Evolutionary conservation across 2,113 vertebrate genomes (phyloP).

Genomic region (Sus scrofa): DNA sequence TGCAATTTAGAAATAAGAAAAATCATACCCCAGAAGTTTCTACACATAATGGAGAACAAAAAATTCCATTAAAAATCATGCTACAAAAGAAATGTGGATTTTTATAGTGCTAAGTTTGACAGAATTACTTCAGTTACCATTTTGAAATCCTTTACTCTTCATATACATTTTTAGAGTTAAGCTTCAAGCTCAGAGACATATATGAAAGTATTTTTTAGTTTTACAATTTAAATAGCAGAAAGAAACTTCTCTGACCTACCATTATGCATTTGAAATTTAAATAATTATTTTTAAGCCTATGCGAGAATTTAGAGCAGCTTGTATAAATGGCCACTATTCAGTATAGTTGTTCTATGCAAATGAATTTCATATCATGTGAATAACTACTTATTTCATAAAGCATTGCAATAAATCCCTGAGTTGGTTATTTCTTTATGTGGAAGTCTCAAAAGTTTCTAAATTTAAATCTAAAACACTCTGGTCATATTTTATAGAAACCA

Average conservation of each 20-base stretch:
- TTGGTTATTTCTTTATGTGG: constrained; percentile 14
- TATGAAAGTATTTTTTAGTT: constrained; percentile 50
- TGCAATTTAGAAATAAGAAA: constrained; percentile 51
- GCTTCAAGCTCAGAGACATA: constrained; percentile 28
- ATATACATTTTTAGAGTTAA: constrained; percentile 45
- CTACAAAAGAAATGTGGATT: constrained; percentile 29
- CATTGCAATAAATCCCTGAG: constrained; percentile 25
- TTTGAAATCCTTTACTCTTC: constrained; percentile 60
- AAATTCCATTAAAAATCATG: constrained; percentile 62
- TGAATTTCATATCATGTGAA: constrained; percentile 22
- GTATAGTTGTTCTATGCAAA: constrained; percentile 46
- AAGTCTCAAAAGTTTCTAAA: constrained; percentile 49
- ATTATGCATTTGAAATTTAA: constrained; percentile 50
- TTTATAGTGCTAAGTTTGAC: constrained; percentile 21
- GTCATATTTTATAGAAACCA: constrained; percentile 38
- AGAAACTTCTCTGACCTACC: constrained; percentile 50
- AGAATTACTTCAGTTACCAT: constrained; percentile 40
- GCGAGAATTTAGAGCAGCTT: constrained; percentile 32
- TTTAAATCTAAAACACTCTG: constrained; percentile 28
- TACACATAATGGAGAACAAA: constrained; percentile 52
- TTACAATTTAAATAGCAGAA: constrained; percentile 65
- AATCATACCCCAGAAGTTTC: not conserved
- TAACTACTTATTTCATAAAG: constrained; percentile 38
- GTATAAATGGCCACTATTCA: constrained; percentile 37
- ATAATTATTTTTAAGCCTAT: constrained; percentile 44